Base-by-base conservation (phyloP, 2,113 vertebrate genomes). In the Poecilia latipinna region DNA sequence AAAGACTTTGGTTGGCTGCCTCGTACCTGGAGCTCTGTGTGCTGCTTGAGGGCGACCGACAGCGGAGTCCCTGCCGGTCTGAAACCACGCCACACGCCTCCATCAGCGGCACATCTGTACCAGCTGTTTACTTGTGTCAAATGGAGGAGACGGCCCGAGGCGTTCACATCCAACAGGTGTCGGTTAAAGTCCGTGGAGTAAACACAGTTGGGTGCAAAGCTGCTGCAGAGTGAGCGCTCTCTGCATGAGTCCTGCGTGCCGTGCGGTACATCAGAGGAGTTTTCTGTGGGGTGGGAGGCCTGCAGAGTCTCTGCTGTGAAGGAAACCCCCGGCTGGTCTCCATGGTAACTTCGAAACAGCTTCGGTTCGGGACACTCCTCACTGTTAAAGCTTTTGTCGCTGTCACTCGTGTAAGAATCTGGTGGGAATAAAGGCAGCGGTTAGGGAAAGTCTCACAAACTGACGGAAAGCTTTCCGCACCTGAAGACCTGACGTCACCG, bases 21-120 rank as follows among this genome's bases (percentile, higher is more conserved):
- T 28, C 12, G 60, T 61, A 97, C 96, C 96, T 96, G 96, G 6
- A 95, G 94, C 90, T 96, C 82, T 62, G 95, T 89, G 0, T 96
- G 96, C 80, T 96, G 96, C 62, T 96, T 96, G 24, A 96, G 91
- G 80, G 95, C 94, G 79, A 96, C 51, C 7, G 22, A 93, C 15
- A 95, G 95, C 70, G 96, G 87, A 19, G 95, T 93, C 90, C 95
- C 94, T 0, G 91, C 93, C 78, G 93, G 93, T 69, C 92, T 94
- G 3, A 89, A 90, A 12, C 94, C 94, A 2, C 93, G 93, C 57
- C 92, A 92, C 67, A 91, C 80, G 22, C 95, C 82, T 12, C 91
- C 88, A 28, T 93, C 88, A 0, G 92, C 87, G 8, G 91, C 84
- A 19, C 93, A 93, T 63, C 94, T 83, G 77, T 92, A 94, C 90